Evolutionary conservation across 2,888 invertebrate genomes (phyloP), one percentile per base, ranked within the genome.

Genomic region (Melieria crassipennis): DNA sequence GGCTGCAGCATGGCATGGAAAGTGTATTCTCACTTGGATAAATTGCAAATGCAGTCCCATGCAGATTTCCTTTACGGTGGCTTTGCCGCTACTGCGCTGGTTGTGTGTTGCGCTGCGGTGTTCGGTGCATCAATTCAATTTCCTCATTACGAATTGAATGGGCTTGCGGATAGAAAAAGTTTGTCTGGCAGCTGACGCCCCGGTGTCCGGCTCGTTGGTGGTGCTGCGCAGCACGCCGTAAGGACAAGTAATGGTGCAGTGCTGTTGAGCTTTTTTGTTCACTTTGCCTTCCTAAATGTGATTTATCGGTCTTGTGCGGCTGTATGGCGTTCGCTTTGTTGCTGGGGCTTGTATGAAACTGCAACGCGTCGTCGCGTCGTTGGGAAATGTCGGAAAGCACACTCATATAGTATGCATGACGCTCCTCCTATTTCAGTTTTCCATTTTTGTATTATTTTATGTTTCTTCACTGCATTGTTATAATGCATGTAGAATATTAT

Each of bases 261-360:
- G 62, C 10, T 48, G 62, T 13, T 62, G 42, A 52, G 64, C 42
- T 64, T 64, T 13, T 11, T 48, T 47, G 58, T 52, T 52, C 13
- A 13, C 48, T 42, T 64, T 64, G n/a, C 11, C 45, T 45, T 45
- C 42, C 42, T 42, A 52, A 64, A 64, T 64, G 64, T 64, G 64
- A 64, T 64, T 64, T 64, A 64, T 64, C 64, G 52, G 52, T 52
- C 52, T 52, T 10, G 52, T 64, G 64, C 48, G 63, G 16, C 62
- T 61, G 43, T 11, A 43, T 48, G 10, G 62, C 61, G 61, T 61
- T 45, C 4, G 42, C 43, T 43, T 42, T 42, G n/a, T 13, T 30
- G 30, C 30, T 30, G 30, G 30, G 30, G 30, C 30, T 30, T 30
- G 30, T 30, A 30, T 30, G 30, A 30, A 30, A 30, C 3, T 30